These are phyloP conservation scores for Ophion obscuratus DNA, from an alignment of 2,888 invertebrate genomes.

Conservation along the genomic window DNA sequence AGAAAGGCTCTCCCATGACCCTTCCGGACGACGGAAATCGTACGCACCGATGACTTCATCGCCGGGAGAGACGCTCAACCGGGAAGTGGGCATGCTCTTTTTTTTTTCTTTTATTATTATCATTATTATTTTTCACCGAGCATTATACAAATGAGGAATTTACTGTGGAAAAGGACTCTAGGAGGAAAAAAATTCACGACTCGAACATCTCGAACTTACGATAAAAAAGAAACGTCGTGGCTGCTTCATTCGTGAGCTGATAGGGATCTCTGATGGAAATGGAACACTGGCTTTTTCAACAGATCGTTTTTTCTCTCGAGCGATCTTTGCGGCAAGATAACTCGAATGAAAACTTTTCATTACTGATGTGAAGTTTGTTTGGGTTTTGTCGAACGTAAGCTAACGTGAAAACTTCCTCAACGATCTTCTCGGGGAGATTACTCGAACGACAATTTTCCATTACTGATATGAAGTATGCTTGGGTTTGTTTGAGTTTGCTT, in stretches of 20 bases:
- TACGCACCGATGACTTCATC: conserved; percentile 67
- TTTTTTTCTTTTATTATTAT: conserved; percentile 13
- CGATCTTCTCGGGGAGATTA: too few relatives aligned
- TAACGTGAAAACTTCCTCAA: too few relatives aligned
- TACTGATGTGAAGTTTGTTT: too few relatives aligned
- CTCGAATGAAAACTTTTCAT: too few relatives aligned
- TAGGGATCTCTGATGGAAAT: too few relatives aligned
- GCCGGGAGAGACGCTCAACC: conserved; percentile 48
- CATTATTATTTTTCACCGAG: background rate
- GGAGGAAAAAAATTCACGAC: background rate
- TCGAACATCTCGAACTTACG: background rate
- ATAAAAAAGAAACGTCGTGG: background rate
- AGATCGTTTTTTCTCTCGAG: too few relatives aligned
- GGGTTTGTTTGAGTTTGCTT: too few relatives aligned
- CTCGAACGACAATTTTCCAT: too few relatives aligned
- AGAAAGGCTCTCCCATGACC: conserved; percentile 63
- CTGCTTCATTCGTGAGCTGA: background rate
- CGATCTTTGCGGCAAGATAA: too few relatives aligned
- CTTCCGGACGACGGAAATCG: conserved; percentile 69
- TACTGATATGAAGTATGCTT: too few relatives aligned
- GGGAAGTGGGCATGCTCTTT: conserved; percentile 49
- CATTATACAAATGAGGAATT: conserved; percentile 8
- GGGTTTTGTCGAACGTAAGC: too few relatives aligned
- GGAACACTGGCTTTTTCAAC: too few relatives aligned
- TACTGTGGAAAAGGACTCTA: background rate